Evolutionary conservation across 2,113 vertebrate genomes (phyloP), one percentile per base, ranked within the genome.

Genomic region (Chroicocephalus ridibundus): DNA sequence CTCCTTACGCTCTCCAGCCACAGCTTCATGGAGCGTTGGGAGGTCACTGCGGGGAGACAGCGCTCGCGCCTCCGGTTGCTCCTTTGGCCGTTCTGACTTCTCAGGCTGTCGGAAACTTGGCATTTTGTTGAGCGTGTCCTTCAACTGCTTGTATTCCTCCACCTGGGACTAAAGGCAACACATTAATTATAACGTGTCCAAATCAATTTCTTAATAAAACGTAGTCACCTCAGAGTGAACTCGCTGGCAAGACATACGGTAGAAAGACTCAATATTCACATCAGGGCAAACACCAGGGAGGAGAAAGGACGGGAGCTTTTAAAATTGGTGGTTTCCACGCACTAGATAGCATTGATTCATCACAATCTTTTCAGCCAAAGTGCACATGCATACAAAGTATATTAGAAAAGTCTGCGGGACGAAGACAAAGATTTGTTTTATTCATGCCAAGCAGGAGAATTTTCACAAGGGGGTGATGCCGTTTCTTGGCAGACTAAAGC

Each of bases 121-220:
- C 82, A 97, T 98, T 95, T 95, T 98, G 93, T 99, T 98, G 54
- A 99, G 97, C 0, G 98, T 98, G 11, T 99, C 98, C 96, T 99
- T 99, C 94, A 99, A 86, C 76, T 99, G 98, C 86, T 99, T 99
- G 97, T 98, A 99, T 93, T 99, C 98, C 82, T 99, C 98, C 82
- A 99, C 98, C 97, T 99, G 99, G 83, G 97, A 98, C 99, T 99
- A 90, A 92, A 97, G 94, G 66, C 80, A 86, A 92, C 79, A 95
- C 5, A 44, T 86, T 79, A 91, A 96, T 97, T 93, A 94, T 0
- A 65, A 12, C 0, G 32, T 22, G 55, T 51, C 82, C 75, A 81
- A 71, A 91, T 25, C 47, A 49, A 78, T 76, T 71, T 36, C 49
- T 75, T 32, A 51, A 70, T 36, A 61, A 79, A 74, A 84, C 0